Evolutionary conservation across 53 echinoderm and acorn worm genomes (phyloP).

Genomic region (Pentamera pediparva): DNA sequence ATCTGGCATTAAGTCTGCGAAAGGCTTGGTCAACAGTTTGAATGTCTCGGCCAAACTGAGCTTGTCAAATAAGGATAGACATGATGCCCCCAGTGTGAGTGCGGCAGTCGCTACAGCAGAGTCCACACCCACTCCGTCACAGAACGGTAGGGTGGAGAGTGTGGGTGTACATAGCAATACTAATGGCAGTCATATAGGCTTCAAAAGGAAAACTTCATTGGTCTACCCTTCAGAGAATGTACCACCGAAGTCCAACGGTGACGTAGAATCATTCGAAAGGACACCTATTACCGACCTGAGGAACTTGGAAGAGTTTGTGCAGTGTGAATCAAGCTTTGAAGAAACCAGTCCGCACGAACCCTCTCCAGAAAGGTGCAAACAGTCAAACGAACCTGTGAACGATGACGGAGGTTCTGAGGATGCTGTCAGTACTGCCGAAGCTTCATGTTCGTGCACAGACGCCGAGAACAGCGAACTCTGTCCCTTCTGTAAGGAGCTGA

Average conservation of each 20-base stretch:
- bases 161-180: too few relatives aligned
- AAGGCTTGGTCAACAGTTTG: constrained; percentile 17
- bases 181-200: too few relatives aligned
- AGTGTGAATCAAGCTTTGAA: neutral
- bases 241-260: neutral
- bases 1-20: constrained; percentile 11
- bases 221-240: neutral
- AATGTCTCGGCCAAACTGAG: neutral
- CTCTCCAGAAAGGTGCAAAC: neutral
- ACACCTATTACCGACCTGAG: constrained; percentile 8
- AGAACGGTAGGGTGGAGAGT: neutral
- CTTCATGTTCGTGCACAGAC: too few relatives aligned
- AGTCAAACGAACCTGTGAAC: too few relatives aligned
- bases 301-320: neutral
- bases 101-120: neutral
- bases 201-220: too few relatives aligned
- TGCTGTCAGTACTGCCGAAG: too few relatives aligned
- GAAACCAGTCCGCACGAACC: neutral
- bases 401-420: too few relatives aligned
- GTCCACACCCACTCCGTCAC: neutral
- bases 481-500: neutral
- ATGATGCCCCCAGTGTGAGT: constrained; percentile 7
- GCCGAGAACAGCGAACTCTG: neutral
- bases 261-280: neutral
- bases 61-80: neutral